A percentile compares a stretch with the other conserved stretches of the same genome.
These are phyloP conservation scores for Diprion similis DNA, from an alignment of 1,140 invertebrate species.

Conservation along the genomic window DNA sequence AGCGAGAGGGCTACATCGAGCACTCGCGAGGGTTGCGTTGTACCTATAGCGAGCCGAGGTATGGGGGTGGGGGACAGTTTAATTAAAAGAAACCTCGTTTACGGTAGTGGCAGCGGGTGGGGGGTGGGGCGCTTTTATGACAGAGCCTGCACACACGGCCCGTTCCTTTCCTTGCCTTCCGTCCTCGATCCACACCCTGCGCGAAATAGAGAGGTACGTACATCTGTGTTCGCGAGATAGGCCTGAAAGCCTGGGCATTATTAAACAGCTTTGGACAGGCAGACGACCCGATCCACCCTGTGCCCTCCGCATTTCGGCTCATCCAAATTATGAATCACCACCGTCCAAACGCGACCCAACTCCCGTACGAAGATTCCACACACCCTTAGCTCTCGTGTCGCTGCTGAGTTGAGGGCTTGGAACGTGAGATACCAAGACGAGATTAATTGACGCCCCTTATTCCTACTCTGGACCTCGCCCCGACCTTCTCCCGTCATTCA, in stretches of 20 bases:
- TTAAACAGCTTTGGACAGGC: conserved; percentile 25
- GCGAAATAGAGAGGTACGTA: conserved; percentile 12
- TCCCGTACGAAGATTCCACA: too few species aligned
- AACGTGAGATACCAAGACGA: too few species aligned
- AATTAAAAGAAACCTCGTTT: conserved; percentile 61
- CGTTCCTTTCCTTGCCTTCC: not conserved
- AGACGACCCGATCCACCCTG: too few species aligned
- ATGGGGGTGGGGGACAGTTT: conserved; percentile 48
- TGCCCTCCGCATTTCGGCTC: too few species aligned
- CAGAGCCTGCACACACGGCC: conserved; percentile 30
- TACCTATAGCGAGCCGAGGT: too few species aligned
- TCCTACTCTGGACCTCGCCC: too few species aligned
- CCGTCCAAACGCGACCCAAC: too few species aligned
- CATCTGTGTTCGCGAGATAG: conserved; percentile 47
- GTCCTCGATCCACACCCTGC: not conserved
- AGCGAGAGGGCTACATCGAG: not conserved
- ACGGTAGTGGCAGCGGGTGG: conserved; percentile 17
- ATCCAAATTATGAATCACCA: too few species aligned
- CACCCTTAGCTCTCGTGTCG: too few species aligned
- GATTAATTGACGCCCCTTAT: too few species aligned
- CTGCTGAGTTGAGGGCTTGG: too few species aligned
- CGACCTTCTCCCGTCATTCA: too few species aligned
- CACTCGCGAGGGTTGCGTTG: not conserved
- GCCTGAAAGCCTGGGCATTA: conserved; percentile 39
- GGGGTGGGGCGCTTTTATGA: conserved; percentile 47